Evolutionary conservation across 37 sponge, comb jelly and placozoan genomes (phyloP), one percentile per base, ranked within the genome.

Genomic region (Hormiphora californensis): DNA sequence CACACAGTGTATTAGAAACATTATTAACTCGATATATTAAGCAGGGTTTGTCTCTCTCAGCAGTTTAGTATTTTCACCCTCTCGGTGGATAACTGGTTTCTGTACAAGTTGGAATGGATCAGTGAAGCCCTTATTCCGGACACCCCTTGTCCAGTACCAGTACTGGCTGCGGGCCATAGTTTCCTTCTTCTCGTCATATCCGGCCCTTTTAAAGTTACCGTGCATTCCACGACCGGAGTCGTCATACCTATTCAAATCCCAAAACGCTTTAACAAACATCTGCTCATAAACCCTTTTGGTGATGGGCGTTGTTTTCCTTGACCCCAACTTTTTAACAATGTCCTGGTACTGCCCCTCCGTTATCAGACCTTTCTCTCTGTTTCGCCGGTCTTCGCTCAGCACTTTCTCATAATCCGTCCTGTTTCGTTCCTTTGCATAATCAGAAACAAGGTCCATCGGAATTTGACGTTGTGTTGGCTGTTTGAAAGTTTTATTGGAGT

Each of bases 181-280:
- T 33, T 3, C n/a, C 1, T 8, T 28, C 23, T 73, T 33, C 23
- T 37, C 17, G 19, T 73, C 46, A 12, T 33, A 41, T 33, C 81
- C 81, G 5, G 81, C 23, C 0, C 44, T 9, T 19, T 33, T 39
- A 40, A 36, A 73, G 81, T 41, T 73, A 1, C 17, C 32, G 25
- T 73, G 81, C 1, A 17, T 21, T 43, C 81, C 81, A 32, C 8
- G 32, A 73, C 44, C 35, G 25, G 32, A 5, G 40, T 37, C 12
- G 44, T 27, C 46, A 73, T 73, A 41, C 4, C 23, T 43, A 73
- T 73, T 73, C 21, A 73, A 46, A 33, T 73, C 35, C 81, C 81
- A 73, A 21, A 32, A 73, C 1, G 39, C 32, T 39, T 73, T 33
- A 3, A 73, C 81, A 73, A 40, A 73, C 44, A 21, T 11, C 35